Percentiles rank a stretch among this genome's conserved stretches.
Conservation (phyloP, 2,113 vertebrate genomes). For the Crotalus helleri region DNA sequence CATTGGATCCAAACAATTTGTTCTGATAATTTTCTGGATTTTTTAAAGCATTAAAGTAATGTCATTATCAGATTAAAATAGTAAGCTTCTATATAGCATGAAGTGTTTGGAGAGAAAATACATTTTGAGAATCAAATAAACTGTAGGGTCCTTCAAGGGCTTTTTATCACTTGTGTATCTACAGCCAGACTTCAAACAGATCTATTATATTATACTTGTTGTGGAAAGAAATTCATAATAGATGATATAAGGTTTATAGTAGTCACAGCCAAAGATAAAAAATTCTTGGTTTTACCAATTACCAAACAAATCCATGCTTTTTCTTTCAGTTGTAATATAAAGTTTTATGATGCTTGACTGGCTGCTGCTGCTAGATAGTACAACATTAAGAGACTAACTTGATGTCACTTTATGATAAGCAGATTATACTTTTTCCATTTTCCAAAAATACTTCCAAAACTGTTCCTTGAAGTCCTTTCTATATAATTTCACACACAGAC, state of each 20-base stretch:
- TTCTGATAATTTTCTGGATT: background rate
- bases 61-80: constrained; percentile 13
- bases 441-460: no score
- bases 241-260: background rate
- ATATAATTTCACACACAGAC: no score
- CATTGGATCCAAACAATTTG: background rate
- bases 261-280: background rate
- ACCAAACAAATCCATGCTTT: background rate
- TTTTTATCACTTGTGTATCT: background rate
- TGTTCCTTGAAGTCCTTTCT: no score
- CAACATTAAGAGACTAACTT: background rate
- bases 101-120: background rate
- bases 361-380: background rate
- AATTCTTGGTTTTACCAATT: background rate
- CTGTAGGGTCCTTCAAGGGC: background rate
- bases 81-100: background rate
- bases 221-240: background rate
- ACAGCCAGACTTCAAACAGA: background rate
- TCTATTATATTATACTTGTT: background rate
- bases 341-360: background rate
- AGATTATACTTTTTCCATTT: background rate
- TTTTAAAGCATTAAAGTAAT: background rate
- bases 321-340: background rate
- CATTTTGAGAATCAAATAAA: background rate
- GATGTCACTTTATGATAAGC: background rate